Conservation (phyloP, 1,140 invertebrate species). For the Augochlora pura region DNA sequence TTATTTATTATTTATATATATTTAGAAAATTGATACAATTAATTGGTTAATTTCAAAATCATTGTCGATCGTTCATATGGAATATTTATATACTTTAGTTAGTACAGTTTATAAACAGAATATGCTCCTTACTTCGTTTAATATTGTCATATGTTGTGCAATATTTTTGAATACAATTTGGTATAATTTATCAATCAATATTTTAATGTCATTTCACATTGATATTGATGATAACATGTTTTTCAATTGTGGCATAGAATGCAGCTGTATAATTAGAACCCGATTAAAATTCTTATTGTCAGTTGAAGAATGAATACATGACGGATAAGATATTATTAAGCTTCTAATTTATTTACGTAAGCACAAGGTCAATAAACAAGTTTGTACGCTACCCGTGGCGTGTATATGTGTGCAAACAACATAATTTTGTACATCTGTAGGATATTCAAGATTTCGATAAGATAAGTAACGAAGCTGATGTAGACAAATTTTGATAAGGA, state of each 20-base stretch:
- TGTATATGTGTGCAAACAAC: no score
- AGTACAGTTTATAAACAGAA: no score
- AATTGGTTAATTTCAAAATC: no score
- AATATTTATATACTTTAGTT: no score
- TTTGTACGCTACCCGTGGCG: not conserved
- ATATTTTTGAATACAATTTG: no score
- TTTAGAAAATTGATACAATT: no score
- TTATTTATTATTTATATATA: no score
- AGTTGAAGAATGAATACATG: not conserved
- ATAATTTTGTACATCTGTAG: not conserved
- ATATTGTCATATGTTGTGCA: no score
- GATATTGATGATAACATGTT: not conserved
- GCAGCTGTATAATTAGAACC: not conserved
- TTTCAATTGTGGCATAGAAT: not conserved
- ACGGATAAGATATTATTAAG: not conserved
- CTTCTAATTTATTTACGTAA: not conserved
- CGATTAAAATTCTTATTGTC: not conserved
- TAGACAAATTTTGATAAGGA: not conserved
- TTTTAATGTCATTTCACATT: not conserved
- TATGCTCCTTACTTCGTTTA: no score
- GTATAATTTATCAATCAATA: not conserved
- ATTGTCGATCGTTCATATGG: no score
- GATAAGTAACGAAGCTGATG: not conserved
- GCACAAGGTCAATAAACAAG: constrained; percentile 10
- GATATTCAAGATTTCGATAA: constrained; percentile 23